These are phyloP conservation scores for Dryas iulia DNA, from an alignment of 1,140 invertebrate genomes.

Conservation along the genomic window DNA sequence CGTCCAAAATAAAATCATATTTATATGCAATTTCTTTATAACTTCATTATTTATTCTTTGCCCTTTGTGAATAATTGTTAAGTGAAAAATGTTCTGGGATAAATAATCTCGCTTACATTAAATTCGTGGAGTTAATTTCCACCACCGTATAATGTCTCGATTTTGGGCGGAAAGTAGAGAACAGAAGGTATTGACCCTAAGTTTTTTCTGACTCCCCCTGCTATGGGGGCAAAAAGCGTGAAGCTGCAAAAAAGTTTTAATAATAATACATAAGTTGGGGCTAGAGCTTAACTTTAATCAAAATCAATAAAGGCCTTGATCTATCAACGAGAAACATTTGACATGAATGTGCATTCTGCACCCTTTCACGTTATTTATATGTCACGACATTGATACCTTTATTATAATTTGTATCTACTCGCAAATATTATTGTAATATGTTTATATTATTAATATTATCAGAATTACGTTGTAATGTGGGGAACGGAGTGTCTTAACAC, in stretches of 20 bases:
- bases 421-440: neutral
- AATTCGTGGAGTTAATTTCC: no score
- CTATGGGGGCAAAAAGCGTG: no score
- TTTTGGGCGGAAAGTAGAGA: no score
- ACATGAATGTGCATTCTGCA: slow-evolving; percentile 41
- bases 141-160: no score
- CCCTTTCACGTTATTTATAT: slow-evolving; percentile 49
- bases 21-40: neutral
- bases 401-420: neutral
- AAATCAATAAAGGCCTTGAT: slow-evolving; percentile 42
- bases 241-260: no score
- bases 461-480: no score
- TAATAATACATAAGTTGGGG: neutral
- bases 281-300: neutral
- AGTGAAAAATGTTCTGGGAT: no score
- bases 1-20: neutral
- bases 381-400: slow-evolving; percentile 35
- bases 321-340: slow-evolving; percentile 49
- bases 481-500: no score
- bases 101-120: no score
- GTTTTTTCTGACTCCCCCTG: no score
- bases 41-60: neutral
- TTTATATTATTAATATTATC: neutral
- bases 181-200: no score
- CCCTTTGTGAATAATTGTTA: no score